These are phyloP conservation scores for Paratilapia polleni DNA, from an alignment of 2,113 vertebrate species.

Conservation along the genomic window DNA sequence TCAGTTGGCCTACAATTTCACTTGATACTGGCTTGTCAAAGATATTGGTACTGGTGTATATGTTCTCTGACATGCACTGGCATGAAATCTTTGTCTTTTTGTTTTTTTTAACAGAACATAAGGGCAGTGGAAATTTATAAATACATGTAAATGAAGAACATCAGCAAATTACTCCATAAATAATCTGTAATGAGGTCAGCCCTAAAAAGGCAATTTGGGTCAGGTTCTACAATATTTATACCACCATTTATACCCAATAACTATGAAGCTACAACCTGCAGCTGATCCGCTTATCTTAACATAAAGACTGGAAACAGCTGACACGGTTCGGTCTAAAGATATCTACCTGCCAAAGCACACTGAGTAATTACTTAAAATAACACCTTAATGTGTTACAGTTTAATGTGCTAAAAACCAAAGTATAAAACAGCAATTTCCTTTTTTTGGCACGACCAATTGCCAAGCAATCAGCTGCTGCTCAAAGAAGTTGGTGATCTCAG, in stretches of 20 bases:
- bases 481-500: neutral
- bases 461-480: slow-evolving; percentile 10
- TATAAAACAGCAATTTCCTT: neutral
- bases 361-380: neutral
- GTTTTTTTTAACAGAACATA: too few species aligned
- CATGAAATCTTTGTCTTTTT: neutral
- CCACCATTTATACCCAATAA: neutral
- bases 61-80: neutral
- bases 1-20: neutral
- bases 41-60: neutral
- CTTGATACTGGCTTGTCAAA: neutral
- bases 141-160: accelerated
- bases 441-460: neutral
- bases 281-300: neutral
- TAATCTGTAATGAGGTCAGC: neutral
- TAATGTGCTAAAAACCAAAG: neutral
- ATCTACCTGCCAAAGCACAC: neutral
- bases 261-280: neutral
- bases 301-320: neutral
- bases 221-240: neutral
- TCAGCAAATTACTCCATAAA: neutral
- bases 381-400: neutral
- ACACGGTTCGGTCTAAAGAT: neutral
- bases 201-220: neutral
- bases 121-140: neutral